Base-by-base conservation (phyloP, 2,797 vertebrate genomes). In the Fistularia commersonii region DNA sequence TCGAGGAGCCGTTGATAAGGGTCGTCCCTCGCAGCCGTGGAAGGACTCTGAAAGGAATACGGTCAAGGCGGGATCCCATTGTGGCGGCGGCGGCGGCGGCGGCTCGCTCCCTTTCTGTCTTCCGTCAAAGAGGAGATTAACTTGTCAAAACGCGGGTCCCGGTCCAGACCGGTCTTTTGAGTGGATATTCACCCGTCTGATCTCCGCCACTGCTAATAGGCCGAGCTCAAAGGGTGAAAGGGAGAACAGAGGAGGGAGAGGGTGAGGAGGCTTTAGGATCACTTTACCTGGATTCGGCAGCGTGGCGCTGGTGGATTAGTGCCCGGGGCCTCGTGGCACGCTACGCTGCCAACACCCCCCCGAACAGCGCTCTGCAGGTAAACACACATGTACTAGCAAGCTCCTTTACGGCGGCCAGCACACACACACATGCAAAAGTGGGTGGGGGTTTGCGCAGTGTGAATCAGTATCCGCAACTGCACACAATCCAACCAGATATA, bases 111-210 rank as follows among this genome's bases (percentile, higher is more conserved):
- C 71, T 78, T 83, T 79, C 67, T 79, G 69, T 48, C 58, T 77
- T 64, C 71, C 54, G 61, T 84, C 75, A 84, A 83, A 89, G 80
- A 80, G 64, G 63, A 88, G 90, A 91, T 92, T 91, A 92, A 91
- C 77, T 89, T 91, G 89, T 91, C 89, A 91, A 87, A 87, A 83
- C 79, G 80, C 79, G 80, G 83, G 86, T 88, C 87, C 71, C 66
- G 77, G 77, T 87, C 85, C 88, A 89, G 88, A 86, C 87, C 80
- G 87, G 82, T 86, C 85, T 85, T 85, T 87, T 85, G 87, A 91
- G 87, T 81, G 81, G 85, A 87, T 89, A 81, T 87, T 77, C 78
- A 74, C 76, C 39, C 51, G 82, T 87, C 86, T 90, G 90, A 92
- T 90, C 89, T 89, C 69, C 61, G 65, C 70, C 80, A 78, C 38